These are phyloP conservation scores for Camelus dromedarius DNA, from an alignment of 2,113 vertebrate species.

Conservation along the genomic window DNA sequence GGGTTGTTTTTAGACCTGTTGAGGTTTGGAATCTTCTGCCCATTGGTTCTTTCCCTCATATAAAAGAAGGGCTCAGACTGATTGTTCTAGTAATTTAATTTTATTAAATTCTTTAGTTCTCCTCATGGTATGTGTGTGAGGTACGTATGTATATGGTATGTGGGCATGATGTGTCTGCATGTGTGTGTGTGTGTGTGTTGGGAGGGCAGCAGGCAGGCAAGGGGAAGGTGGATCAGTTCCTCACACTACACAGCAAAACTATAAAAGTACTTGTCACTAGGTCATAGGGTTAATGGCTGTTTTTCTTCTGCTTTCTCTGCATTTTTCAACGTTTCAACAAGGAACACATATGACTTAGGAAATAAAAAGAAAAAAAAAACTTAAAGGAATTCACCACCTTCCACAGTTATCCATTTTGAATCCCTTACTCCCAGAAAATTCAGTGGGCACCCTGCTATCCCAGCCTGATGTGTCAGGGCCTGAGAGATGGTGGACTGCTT, in stretches of 20 bases:
- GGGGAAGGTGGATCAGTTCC: not conserved
- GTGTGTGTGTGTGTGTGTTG: not conserved
- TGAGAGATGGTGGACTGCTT: not conserved
- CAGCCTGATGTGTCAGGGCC: not conserved
- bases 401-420: not conserved
- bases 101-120: not conserved
- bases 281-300: not conserved
- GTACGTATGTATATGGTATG: not conserved
- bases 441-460: not conserved
- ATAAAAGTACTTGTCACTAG: not conserved
- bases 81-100: not conserved
- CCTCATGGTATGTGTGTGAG: not conserved
- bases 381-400: not conserved
- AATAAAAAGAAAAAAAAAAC: not conserved
- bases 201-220: not conserved
- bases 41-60: not conserved
- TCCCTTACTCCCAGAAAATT: not conserved
- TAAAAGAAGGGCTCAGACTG: not conserved
- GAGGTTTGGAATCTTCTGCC: not conserved
- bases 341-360: not conserved
- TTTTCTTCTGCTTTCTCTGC: not conserved
- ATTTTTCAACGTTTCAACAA: not conserved
- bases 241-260: not conserved
- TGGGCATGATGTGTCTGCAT: not conserved
- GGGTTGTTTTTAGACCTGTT: not conserved